These are phyloP conservation scores for Biston betularia DNA, from an alignment of 2,888 invertebrate genomes.

Conservation along the genomic window DNA sequence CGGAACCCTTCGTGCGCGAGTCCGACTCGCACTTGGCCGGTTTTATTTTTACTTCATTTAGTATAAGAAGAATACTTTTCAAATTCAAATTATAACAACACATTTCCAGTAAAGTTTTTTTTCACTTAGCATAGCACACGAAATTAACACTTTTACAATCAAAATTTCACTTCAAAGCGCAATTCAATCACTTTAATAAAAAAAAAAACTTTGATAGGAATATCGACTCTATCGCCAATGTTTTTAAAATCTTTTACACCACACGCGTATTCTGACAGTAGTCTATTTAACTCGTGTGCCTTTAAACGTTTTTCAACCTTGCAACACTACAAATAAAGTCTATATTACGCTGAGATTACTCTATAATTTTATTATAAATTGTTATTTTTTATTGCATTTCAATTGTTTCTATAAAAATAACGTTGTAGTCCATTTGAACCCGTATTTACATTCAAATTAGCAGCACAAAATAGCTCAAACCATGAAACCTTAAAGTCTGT, in stretches of 20 bases:
- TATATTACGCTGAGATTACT: no score
- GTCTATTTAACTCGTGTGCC: no score
- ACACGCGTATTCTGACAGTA: neutral
- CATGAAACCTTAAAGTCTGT: neutral
- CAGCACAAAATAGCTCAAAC: neutral
- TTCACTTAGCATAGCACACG: conserved; percentile 9
- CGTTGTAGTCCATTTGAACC: neutral
- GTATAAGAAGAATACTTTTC: neutral
- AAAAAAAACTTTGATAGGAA: neutral
- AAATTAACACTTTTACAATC: conserved; percentile 5
- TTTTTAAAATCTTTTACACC: neutral
- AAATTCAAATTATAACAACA: conserved; percentile 17
- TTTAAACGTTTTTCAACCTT: no score
- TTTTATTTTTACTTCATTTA: neutral
- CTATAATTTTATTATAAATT: no score
- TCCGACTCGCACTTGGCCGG: no score
- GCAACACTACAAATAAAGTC: no score
- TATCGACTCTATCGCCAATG: neutral
- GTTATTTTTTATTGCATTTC: no score
- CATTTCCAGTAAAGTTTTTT: conserved; percentile 28
- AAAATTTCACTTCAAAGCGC: conserved; percentile 1
- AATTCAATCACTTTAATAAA: neutral
- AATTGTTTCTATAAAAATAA: no score
- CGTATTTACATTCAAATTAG: neutral
- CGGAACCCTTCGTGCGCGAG: no score